These are phyloP conservation scores for Corythoichthys haematopterus DNA, from an alignment of 2,113 vertebrate species.

Conservation along the genomic window DNA sequence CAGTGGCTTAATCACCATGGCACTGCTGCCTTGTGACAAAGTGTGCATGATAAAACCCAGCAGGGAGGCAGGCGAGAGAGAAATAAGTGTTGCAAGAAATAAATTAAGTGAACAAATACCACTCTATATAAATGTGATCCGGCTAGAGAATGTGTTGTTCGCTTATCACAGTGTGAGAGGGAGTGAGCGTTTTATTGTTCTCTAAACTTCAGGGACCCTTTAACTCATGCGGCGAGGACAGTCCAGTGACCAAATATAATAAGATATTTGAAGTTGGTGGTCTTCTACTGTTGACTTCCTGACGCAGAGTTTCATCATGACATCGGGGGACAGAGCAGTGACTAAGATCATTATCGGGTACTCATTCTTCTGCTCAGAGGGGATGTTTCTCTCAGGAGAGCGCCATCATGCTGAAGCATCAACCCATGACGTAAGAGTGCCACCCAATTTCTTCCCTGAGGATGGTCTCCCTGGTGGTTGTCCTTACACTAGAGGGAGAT, in stretches of 20 bases:
- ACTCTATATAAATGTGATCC: conserved; percentile 57
- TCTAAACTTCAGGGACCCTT: conserved; percentile 40
- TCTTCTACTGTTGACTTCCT: conserved; percentile 12
- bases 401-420: conserved; percentile 44
- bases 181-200: conserved; percentile 57
- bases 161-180: conserved; percentile 55
- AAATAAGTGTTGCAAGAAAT: conserved; percentile 62
- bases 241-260: background rate
- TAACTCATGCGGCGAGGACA: background rate
- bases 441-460: conserved; percentile 7
- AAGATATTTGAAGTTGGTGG: background rate
- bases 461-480: conserved; percentile 33
- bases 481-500: conserved; percentile 46
- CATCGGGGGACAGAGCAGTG: conserved; percentile 33
- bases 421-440: conserved; percentile 39
- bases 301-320: conserved; percentile 60
- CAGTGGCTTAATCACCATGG: conserved; percentile 55
- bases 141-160: conserved; percentile 54
- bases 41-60: conserved; percentile 66
- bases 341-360: conserved; percentile 44
- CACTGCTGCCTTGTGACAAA: conserved; percentile 59
- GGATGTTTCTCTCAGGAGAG: conserved; percentile 34
- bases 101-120: conserved; percentile 52
- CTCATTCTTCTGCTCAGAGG: conserved; percentile 33
- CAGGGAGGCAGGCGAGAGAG: conserved; percentile 49